phyloP scores from a whole-genome alignment of 2,113 vertebrate genomes.

The Bambusicola thoracicus region DNA sequence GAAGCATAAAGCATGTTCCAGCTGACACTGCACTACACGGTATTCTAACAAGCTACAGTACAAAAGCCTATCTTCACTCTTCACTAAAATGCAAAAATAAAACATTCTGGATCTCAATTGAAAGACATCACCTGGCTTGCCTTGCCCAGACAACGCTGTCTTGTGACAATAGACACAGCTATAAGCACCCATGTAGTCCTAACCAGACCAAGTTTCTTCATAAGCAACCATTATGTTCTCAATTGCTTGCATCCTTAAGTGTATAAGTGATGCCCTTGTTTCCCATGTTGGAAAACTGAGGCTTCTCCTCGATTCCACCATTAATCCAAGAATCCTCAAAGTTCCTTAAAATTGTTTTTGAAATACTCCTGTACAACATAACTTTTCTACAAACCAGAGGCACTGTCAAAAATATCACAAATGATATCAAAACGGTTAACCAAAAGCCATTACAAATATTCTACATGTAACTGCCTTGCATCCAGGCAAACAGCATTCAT shows the following conservation, averaged over 20 bases:
- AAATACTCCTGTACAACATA: background rate
- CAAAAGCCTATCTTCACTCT: background rate
- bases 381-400: background rate
- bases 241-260: background rate
- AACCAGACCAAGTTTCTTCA: background rate
- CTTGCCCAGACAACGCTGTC: background rate
- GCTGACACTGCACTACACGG: background rate
- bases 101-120: background rate
- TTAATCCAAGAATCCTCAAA: background rate
- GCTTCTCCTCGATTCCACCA: background rate
- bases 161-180: background rate
- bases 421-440: background rate
- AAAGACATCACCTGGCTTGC: background rate
- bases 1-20: background rate
- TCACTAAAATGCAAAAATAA: background rate
- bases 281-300: background rate
- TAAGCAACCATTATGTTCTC: background rate
- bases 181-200: background rate
- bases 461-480: background rate
- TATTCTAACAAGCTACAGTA: background rate
- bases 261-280: background rate
- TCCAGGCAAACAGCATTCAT: background rate
- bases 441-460: conserved; percentile 20
- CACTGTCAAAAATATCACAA: background rate
- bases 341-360: background rate